Evolutionary conservation across 2,113 vertebrate genomes (phyloP), one percentile per base, ranked within the genome.

Genomic region (Chaetodon trifascialis): DNA sequence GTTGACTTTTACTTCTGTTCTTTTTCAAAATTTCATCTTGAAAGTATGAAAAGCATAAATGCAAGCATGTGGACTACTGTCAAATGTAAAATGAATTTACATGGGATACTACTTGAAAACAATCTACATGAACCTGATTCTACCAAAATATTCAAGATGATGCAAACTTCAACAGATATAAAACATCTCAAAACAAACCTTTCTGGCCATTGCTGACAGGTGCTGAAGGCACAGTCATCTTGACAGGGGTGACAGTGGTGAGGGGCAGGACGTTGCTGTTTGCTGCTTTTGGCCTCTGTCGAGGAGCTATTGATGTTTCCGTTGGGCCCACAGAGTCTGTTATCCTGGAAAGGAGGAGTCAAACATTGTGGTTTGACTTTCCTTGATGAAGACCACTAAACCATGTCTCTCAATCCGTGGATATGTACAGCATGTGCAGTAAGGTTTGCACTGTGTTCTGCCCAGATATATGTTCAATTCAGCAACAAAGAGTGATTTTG

Each of bases 231-330:
- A 89, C 93, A 5, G 94, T 94, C 86, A 97, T 97, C 94, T 97
- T 99, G 62, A 96, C 96, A 7, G 97, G 97, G 9, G 97, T 97
- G 80, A 96, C 96, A 5, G 97, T 95, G 36, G 97, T 93, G 80
- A 99, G 95, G 0, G 95, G 92, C 81, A 99, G 94, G 63, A 97
- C 95, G 25, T 92, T 94, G 11, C 95, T 93, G 90, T 95, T 90
- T n/a, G 95, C 91, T 25, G 97, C 97, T 93, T 99, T 99, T 82
- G 98, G 98, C 93, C 98, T 96, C 93, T 99, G 98, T 76, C 98
- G 94, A 4, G 98, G 98, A 77, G 96, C 97, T 80, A 99, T 99
- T n/a, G 98, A 99, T 64, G 98, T 99, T 93, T 99, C 98, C 21
- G 98, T 99, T 80, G 98, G 98, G 56, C 97, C 98, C 88, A 97